Percentiles rank a stretch among this genome's conserved stretches.
Conservation (phyloP, 2,888 invertebrate genomes). For the Incurvaria masculella region DNA sequence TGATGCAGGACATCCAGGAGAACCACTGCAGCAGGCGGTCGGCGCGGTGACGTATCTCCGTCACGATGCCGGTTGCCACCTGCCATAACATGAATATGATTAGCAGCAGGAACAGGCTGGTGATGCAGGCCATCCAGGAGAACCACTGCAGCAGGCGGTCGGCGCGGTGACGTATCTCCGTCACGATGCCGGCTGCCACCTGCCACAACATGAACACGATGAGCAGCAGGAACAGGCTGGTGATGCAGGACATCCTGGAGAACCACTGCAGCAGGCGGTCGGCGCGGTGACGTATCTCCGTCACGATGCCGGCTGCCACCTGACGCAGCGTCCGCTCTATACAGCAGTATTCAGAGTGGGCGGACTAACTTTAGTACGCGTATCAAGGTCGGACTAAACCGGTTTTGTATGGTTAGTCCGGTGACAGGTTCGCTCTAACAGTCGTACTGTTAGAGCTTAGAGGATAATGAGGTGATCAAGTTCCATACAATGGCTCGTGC, state of each 20-base stretch:
- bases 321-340: no score
- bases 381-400: no score
- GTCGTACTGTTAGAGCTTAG: no score
- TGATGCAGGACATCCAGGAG: slow-evolving; percentile 61
- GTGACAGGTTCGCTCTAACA: no score
- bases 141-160: slow-evolving; percentile 58
- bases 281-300: slow-evolving; percentile 59
- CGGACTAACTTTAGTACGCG: no score
- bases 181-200: slow-evolving; percentile 60
- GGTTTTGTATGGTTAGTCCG: no score
- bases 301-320: slow-evolving; percentile 60
- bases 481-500: no score
- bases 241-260: slow-evolving; percentile 61
- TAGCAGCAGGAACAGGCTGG: slow-evolving; percentile 61
- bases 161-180: slow-evolving; percentile 59
- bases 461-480: no score
- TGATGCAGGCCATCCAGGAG: slow-evolving; percentile 61
- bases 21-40: slow-evolving; percentile 58
- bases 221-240: slow-evolving; percentile 61
- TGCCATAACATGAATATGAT: slow-evolving; percentile 62
- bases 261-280: slow-evolving; percentile 58
- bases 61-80: slow-evolving; percentile 60
- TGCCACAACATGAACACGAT: no score
- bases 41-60: slow-evolving; percentile 59
- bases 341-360: no score